A percentile compares a stretch with the other conserved stretches of the same genome.
Evolutionary conservation across 1,140 invertebrate genomes (phyloP).

Genomic region (Formica selysi): DNA sequence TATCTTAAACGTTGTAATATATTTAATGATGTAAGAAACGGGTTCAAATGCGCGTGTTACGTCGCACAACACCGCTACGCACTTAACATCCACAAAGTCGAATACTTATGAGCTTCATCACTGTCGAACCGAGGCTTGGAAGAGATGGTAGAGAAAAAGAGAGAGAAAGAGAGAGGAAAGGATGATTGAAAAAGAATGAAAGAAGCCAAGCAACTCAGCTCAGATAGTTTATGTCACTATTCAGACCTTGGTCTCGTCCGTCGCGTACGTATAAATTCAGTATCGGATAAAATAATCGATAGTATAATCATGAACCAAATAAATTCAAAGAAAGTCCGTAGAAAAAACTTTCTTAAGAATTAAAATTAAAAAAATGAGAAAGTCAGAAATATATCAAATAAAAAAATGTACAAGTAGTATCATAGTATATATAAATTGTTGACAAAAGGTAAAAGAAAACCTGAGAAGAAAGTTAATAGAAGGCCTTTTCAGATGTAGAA

Average conservation of each 20-base stretch:
- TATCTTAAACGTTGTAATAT: slow-evolving; percentile 67
- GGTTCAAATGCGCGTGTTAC: slow-evolving; percentile 53
- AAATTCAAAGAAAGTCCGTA: background rate
- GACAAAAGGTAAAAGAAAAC: background rate
- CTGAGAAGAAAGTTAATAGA: background rate
- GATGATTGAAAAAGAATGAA: slow-evolving; percentile 16
- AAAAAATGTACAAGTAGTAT: background rate
- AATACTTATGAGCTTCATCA: slow-evolving; percentile 51
- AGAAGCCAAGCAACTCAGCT: slow-evolving; percentile 13
- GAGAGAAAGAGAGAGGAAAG: background rate
- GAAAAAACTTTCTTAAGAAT: background rate
- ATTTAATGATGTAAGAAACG: slow-evolving; percentile 63
- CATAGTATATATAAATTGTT: background rate
- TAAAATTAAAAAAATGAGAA: too few relatives aligned
- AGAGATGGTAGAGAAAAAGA: slow-evolving; percentile 1
- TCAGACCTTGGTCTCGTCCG: background rate
- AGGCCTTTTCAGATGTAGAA: background rate
- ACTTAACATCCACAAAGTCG: slow-evolving; percentile 48
- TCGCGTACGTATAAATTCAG: background rate
- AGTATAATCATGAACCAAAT: background rate
- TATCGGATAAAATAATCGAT: background rate
- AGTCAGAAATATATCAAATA: background rate
- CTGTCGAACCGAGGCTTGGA: slow-evolving; percentile 2
- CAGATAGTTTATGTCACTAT: slow-evolving; percentile 49
- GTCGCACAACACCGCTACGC: slow-evolving; percentile 40